Base-by-base conservation (phyloP, 2,888 invertebrate genomes). In the Trachelus tabidus region DNA sequence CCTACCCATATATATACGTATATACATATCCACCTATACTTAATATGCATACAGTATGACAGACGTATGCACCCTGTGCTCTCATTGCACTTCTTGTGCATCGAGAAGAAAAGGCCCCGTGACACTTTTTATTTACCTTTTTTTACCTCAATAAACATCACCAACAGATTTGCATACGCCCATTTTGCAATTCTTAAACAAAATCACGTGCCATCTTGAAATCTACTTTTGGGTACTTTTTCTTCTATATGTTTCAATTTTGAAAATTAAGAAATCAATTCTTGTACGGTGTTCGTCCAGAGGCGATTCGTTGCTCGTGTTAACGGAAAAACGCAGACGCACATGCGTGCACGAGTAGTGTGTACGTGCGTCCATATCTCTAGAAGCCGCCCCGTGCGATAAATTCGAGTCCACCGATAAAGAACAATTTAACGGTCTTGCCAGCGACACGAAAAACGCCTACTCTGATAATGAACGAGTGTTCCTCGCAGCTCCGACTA, bases 361-460 rank as follows among this genome's bases (percentile, higher is more conserved):
- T 71, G 69, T 69, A 12, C 71, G 76, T 35, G 76, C 76, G 35
- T 71, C 33, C 56, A 34, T 87, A 88, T 88, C 86, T 88, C 84
- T 82, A 88, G 86, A 87, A 87, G 85, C 85, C 88, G 87, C 86
- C 87, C 87, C 82, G 30, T 23, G 34, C 77, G 87, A 84, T 85
- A 85, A 85, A 79, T 75, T 77, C 80, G 77, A 74, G 75, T 74
- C 74, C 76, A 75, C 78, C 77, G 88, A 87, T 87, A 87, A 85
- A 85, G 87, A 86, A 85, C 84, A 85, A 86, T 88, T 86, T 86
- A 30, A 88, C 86, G 86, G 86, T 87, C 89, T 89, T 88, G 88
- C 84, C 86, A 83, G 86, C 85, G 89, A 89, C 87, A 88, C 83
- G 86, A 85, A 87, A 88, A 85, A 89, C 89, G 89, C 89, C 89